Evolutionary conservation across 2,797 vertebrate species (phyloP).

Genomic region (Darevskia mixta): DNA sequence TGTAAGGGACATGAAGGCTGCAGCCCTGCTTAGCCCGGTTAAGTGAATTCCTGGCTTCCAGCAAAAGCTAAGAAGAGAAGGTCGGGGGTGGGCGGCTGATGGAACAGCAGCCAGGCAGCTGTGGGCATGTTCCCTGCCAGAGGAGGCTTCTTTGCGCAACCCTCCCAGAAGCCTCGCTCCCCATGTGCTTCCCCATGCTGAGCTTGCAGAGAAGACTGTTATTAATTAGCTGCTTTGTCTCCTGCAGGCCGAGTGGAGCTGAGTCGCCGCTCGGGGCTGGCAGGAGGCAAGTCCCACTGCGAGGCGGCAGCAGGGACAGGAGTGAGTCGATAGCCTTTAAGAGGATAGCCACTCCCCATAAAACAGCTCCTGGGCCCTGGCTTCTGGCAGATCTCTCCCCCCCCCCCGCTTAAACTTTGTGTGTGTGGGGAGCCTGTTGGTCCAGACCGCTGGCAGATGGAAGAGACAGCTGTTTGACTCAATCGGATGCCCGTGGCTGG

Average conservation of each 20-base stretch:
- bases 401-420: no score
- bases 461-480: background rate
- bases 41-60: background rate
- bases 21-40: background rate
- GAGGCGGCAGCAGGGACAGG: background rate
- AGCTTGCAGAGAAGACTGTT: background rate
- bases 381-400: background rate
- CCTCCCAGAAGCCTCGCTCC: background rate
- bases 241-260: background rate
- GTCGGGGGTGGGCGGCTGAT: background rate
- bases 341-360: background rate
- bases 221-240: conserved; percentile 44
- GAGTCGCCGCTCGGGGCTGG: background rate
- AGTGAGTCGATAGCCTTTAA: background rate
- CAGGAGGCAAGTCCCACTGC: background rate
- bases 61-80: background rate
- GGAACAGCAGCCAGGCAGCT: background rate
- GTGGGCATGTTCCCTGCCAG: background rate
- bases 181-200: conserved; percentile 19
- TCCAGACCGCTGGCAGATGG: background rate
- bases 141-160: background rate
- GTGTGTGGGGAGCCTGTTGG: background rate
- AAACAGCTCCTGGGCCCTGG: background rate
- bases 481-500: background rate
- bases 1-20: background rate